Evolutionary conservation across 2,113 vertebrate genomes (phyloP), one percentile per base, ranked within the genome.

Genomic region (Melanostigma gelatinosum): DNA sequence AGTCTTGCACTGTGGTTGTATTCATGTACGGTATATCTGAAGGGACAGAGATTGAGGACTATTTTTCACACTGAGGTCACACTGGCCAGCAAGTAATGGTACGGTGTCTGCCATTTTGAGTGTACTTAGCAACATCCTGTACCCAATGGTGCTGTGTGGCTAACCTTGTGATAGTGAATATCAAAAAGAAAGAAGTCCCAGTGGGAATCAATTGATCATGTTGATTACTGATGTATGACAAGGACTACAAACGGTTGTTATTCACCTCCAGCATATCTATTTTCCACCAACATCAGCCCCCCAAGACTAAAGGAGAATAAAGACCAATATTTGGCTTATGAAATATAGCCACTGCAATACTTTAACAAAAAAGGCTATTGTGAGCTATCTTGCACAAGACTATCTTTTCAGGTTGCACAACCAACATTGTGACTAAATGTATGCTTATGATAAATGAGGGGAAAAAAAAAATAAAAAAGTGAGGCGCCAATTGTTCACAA

Each of bases 341-440:
- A 69, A 69, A 80, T 42, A 4, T 48, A 12, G 15, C 8, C 18
- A 50, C 13, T 48, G 50, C n/a, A 61, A 46, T 64, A 69, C 3
- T 60, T 22, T 66, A 85, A 76, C 3, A 54, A 10, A 3, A 15
- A n/a, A 5, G 16, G 22, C 9, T 55, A 32, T 15, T 76, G 50
- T 69, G 50, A 75, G 13, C 4, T 54, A 10, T 13, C 71, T 80
- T 79, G 34, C n/a, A 57, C 40, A 85, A 82, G 4, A 50, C 48
- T 22, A 22, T 34, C 27, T 62, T 73, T 74, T 46, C 10, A 15
- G 1, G 18, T 69, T 80, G 29, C 44, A 58, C 42, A 85, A 75
- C 61, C 69, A 48, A 7, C 1, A 8, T 69, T 64, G 16, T 50
- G 36, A 61, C 50, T 54, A 75, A 32, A 46, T 52, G 22, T 34